Base-by-base conservation (phyloP, 2,113 vertebrate genomes). In the Entosphenus tridentatus region DNA sequence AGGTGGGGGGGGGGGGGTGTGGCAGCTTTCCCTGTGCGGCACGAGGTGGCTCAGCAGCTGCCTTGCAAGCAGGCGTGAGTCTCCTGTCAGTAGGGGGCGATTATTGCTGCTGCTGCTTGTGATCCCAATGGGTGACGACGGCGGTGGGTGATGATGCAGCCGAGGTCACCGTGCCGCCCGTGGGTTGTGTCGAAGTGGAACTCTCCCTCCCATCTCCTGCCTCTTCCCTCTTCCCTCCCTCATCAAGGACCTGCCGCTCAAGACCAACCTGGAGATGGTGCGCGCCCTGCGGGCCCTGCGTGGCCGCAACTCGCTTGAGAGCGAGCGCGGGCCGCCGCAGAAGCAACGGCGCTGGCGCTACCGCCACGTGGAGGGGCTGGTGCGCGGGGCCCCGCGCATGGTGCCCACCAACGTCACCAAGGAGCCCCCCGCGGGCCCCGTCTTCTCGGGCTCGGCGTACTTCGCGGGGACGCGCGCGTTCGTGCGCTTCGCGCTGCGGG, bases 251-350 rank as follows among this genome's bases (percentile, higher is more conserved):
- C 92, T 96, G 71, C 90, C 91, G 21, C 81, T 96, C 71, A 96
- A 96, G 79, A 96, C 86, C 69, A 96, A 96, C 0, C 72, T 77
- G 0, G 86, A 96, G 74, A 89, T 85, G 0, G 80, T 96, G 6
- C 78, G 55, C 1, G 57, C 73, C 18, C 78, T 95, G 14, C 85
- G 82, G 70, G 1, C 72, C 39, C 75, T 95, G 8, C 83, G 78
- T 0, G 88, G 85, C 3, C 83, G 10, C 57, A 96, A 93, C 74
- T 91, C 73, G 68, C 70, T 95, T 82, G 89, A 96, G 76, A 81
- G 87, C 0, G 85, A 89, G 75, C 70, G 9, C 9, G 82, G 85
- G 2, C 70, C 69, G 0, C 1, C 5, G 1, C 0, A 10, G 65
- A 95, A 95, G 76, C 76, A 1, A 65, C 0, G 0, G 1, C 84